These are phyloP conservation scores for Otolemur garnettii DNA, from an alignment of 2,113 vertebrate genomes.

Conservation along the genomic window DNA sequence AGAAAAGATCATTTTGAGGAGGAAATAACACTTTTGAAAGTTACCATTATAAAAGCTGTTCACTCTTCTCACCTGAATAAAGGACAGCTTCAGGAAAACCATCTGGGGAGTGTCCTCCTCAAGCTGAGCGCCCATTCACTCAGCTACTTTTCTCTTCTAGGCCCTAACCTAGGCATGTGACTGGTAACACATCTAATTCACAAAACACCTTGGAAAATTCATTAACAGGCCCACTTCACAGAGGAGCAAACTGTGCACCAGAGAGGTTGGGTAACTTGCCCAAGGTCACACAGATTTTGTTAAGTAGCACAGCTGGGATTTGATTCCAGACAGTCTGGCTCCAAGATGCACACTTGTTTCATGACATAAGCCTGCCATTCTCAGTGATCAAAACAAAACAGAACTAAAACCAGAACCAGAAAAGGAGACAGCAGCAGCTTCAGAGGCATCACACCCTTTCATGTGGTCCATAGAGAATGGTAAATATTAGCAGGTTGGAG, in stretches of 20 bases:
- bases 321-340: constrained; percentile 27
- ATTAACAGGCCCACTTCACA: neutral
- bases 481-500: constrained; percentile 65
- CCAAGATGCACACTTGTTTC: constrained; percentile 29
- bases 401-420: constrained; percentile 23
- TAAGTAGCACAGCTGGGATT: neutral
- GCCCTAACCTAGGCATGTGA: neutral
- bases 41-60: neutral
- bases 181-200: neutral
- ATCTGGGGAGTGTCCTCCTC: neutral
- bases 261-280: neutral
- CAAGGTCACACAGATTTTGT: neutral
- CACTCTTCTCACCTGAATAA: neutral
- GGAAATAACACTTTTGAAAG: neutral
- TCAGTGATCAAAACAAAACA: constrained; percentile 30
- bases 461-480: constrained; percentile 30
- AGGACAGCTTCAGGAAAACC: neutral
- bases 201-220: neutral
- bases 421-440: neutral
- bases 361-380: neutral
- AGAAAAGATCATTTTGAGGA: neutral
- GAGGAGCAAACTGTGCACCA: neutral
- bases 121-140: neutral
- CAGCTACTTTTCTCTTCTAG: neutral
- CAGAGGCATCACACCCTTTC: neutral